A percentile compares a stretch with the other conserved stretches of the same genome.
These are phyloP conservation scores for Agriopis leucophaearia DNA, from an alignment of 2,888 invertebrate genomes.

Conservation along the genomic window DNA sequence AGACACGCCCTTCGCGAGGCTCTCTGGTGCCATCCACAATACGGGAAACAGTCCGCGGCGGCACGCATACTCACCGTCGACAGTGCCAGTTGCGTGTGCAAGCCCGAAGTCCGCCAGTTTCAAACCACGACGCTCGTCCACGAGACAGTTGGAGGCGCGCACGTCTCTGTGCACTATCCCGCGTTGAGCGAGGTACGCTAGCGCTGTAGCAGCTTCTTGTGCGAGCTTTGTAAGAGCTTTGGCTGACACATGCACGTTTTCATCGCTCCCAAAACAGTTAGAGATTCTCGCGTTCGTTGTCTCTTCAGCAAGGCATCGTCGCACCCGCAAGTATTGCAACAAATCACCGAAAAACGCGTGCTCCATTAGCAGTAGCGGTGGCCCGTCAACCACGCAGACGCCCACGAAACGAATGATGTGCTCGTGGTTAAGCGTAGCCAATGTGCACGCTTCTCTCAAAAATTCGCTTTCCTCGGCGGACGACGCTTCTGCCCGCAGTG, in stretches of 20 bases:
- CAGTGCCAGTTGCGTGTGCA: slow-evolving; percentile 90
- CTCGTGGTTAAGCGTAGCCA: slow-evolving; percentile 94
- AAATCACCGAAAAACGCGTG: slow-evolving; percentile 97
- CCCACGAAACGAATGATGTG: slow-evolving; percentile 94
- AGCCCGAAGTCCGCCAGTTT: slow-evolving; percentile 95
- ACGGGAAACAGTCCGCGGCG: slow-evolving; percentile 93
- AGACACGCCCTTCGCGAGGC: slow-evolving; percentile 91
- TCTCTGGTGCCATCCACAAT: slow-evolving; percentile 97
- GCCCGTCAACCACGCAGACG: slow-evolving; percentile 91
- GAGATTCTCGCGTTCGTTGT: slow-evolving; percentile 66
- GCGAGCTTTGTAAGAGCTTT: slow-evolving; percentile 63
- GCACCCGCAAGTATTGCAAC: slow-evolving; percentile 89
- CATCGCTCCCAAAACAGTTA: slow-evolving; percentile 85
- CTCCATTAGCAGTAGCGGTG: slow-evolving; percentile 96
- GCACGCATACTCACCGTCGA: slow-evolving; percentile 92
- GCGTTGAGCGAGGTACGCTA: slow-evolving; percentile 89
- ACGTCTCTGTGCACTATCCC: slow-evolving; percentile 95
- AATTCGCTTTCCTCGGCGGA: slow-evolving; percentile 91
- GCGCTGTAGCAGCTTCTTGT: slow-evolving; percentile 59
- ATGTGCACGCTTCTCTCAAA: slow-evolving; percentile 94
- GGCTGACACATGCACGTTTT: slow-evolving; percentile 55
- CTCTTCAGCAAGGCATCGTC: slow-evolving; percentile 90
- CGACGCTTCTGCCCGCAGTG: slow-evolving; percentile 91
- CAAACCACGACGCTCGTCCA: slow-evolving; percentile 90
- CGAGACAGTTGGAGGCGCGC: slow-evolving; percentile 91